Base-by-base conservation (phyloP, 1,140 invertebrate genomes). In the Apis florea region DNA sequence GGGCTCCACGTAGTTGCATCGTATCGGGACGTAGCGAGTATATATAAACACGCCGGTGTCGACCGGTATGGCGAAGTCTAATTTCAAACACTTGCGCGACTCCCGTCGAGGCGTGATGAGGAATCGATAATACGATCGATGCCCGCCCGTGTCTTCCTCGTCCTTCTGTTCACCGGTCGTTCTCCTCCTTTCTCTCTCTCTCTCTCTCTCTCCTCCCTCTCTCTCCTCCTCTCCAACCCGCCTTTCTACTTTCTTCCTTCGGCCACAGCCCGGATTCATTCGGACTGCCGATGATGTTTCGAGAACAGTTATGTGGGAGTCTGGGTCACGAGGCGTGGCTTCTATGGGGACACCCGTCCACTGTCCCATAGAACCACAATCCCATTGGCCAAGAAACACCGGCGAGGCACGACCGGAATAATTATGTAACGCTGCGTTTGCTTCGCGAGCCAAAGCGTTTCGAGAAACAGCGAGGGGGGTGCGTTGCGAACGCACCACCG, bases 271-370 rank as follows among this genome's bases (percentile, higher is more conserved):
- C 31, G 31, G 89, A 91, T 89, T 91, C 89, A 90, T 88, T 85
- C 88, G 85, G 90, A 90, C 87, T 91, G 83, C 90, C 89, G 90
- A 92, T 92, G 90, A 91, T 88, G 83, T 82, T 85, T 89, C 83
- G 87, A 93, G 91, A 93, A 93, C 92, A 93, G 93, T 93, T 93
- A 93, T 91, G 90, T 93, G 90, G 92, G 92, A 93, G 92, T 93
- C 92, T 93, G 92, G 93, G 93, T 93, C 92, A 93, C 92, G 90
- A 93, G 93, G 93, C 93, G 93, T 93, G 93, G 93, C 92, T 92
- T 93, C 85, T 90, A 91, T 89, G 87, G 87, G 85, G 89, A 92
- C 89, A 92, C 86, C 31, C 90, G 86, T 88, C 90, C 88, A 90
- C 89, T 92, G 92, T 93, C 92, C 92, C 92, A 93, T 93, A 93